Percentiles rank a stretch among this genome's conserved stretches.
phyloP scores from a whole-genome alignment of 1,140 invertebrate species.

The Cryptotermes secundus region DNA sequence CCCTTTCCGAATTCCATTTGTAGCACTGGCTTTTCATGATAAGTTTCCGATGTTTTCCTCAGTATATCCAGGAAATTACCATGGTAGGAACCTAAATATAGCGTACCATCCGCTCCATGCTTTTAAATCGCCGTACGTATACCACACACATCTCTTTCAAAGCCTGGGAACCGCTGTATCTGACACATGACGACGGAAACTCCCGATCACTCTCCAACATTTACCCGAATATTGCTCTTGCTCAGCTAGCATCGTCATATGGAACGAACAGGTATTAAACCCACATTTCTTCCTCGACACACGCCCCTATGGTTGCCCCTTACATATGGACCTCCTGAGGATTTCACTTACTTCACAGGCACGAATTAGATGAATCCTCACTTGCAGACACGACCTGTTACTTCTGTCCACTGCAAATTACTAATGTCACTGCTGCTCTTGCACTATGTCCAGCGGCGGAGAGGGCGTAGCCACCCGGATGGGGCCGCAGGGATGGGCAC shows the following conservation, averaged over 20 bases:
- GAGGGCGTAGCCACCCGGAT: conserved; percentile 9
- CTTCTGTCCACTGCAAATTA: not conserved
- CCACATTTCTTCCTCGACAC: too few relatives aligned
- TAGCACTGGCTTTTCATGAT: too few relatives aligned
- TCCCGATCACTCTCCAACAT: not conserved
- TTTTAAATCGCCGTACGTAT: not conserved
- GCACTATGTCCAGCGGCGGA: conserved; percentile 25
- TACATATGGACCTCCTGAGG: not conserved
- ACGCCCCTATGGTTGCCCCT: too few relatives aligned
- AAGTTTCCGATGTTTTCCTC: too few relatives aligned
- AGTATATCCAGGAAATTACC: too few relatives aligned
- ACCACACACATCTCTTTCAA: not conserved
- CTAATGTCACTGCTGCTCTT: conserved; percentile 26
- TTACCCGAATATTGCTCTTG: not conserved
- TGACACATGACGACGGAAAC: not conserved
- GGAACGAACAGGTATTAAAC: not conserved
- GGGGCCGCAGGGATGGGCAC: not conserved
- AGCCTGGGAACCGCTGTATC: not conserved
- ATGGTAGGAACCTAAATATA: too few relatives aligned
- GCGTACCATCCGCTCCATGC: too few relatives aligned
- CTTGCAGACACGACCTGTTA: not conserved
- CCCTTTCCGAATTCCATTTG: too few relatives aligned
- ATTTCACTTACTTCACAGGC: not conserved
- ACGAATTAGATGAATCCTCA: not conserved
- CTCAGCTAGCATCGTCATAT: not conserved